Conservation (phyloP, 1,140 invertebrate genomes). For the Diachasmimorpha longicaudata region DNA sequence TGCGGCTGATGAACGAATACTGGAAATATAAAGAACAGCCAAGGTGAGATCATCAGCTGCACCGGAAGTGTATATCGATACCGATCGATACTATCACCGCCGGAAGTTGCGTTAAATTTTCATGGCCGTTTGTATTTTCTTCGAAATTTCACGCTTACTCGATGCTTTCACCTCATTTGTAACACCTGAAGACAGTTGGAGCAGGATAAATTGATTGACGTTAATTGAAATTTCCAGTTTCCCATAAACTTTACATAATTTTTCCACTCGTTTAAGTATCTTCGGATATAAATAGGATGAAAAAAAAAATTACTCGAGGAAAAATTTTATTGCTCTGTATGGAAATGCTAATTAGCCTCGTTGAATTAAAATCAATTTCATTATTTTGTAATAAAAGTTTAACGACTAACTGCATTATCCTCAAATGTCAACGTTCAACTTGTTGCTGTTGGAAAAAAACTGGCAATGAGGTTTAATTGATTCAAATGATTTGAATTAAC, state of each 20-base stretch:
- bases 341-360: background rate
- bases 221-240: background rate
- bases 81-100: background rate
- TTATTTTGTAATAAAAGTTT: background rate
- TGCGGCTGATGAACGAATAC: background rate
- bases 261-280: background rate
- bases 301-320: background rate
- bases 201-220: background rate
- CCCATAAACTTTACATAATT: background rate
- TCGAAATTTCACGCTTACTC: background rate
- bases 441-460: background rate
- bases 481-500: background rate
- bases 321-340: background rate
- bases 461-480: background rate
- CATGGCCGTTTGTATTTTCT: background rate
- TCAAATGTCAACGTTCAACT: background rate
- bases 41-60: background rate
- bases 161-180: background rate
- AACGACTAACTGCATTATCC: background rate
- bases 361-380: background rate
- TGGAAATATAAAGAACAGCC: background rate
- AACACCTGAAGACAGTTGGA: background rate
- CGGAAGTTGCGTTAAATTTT: conserved; percentile 1
- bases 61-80: conserved; percentile 5
- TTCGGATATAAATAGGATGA: background rate